Percentiles rank a stretch among this genome's conserved stretches.
These are phyloP conservation scores for Drosophila pseudoobscura DNA, from an alignment of 1,140 invertebrate species.

Conservation along the genomic window DNA sequence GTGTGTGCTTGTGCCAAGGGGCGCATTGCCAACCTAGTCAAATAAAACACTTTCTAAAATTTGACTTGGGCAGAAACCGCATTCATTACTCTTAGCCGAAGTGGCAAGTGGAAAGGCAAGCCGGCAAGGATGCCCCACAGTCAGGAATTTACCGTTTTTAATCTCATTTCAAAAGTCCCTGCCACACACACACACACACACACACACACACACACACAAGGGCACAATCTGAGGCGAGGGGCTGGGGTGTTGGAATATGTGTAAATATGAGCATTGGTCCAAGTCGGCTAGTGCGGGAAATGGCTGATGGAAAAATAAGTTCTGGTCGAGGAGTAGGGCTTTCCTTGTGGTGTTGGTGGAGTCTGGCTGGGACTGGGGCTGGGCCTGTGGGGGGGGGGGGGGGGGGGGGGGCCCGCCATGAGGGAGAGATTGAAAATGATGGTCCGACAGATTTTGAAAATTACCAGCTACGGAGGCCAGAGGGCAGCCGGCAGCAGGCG, in stretches of 20 bases:
- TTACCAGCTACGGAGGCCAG: constrained; percentile 40
- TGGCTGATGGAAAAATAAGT: constrained; percentile 79
- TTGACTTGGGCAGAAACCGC: constrained; percentile 82
- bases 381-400: not conserved
- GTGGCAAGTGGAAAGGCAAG: constrained; percentile 26
- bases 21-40: constrained; percentile 68
- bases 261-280: constrained; percentile 81
- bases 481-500: constrained; percentile 13
- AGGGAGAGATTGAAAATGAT: constrained; percentile 73
- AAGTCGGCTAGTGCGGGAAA: constrained; percentile 43
- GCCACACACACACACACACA: constrained; percentile 52
- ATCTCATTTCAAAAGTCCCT: constrained; percentile 80
- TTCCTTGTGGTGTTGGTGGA: constrained; percentile 18
- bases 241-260: constrained; percentile 47
- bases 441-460: constrained; percentile 79
- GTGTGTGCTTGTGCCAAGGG: constrained; percentile 7
- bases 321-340: constrained; percentile 48
- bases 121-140: constrained; percentile 56
- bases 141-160: constrained; percentile 81
- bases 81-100: constrained; percentile 81
- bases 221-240: constrained; percentile 5
- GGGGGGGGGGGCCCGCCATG: not conserved
- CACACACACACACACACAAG: too few species aligned
- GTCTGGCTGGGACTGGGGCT: not conserved
- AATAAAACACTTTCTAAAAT: constrained; percentile 82